Evolutionary conservation across 2,113 vertebrate genomes (phyloP), one percentile per base, ranked within the genome.

Genomic region (Zapus hudsonius): DNA sequence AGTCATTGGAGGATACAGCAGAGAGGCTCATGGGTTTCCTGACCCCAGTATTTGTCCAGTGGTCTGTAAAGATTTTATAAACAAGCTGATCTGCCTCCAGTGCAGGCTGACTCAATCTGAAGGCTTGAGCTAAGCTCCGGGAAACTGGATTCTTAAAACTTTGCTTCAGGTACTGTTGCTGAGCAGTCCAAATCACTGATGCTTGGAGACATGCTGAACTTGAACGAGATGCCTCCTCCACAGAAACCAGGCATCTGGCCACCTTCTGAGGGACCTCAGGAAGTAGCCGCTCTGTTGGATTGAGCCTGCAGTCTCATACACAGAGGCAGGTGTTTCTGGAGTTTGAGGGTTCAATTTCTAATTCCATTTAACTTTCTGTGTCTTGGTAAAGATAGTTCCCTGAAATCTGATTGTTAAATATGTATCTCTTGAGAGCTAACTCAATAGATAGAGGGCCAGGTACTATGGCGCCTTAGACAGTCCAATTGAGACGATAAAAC

Each of bases 121-220:
- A 87, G 57, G 36, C 80, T 80, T 88, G 42, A 12, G 11, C 0
- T 85, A 36, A 75, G 13, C 75, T 90, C 67, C 23, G 73, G 44
- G 91, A 91, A 84, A 40, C 19, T 7, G 0, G 4, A 31, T 85
- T 84, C 42, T 81, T 79, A 85, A 93, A 96, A 40, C 31, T 88
- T n/a, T 79, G 55, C 79, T 70, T 31, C 27, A 80, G 91, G 82
- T 74, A 78, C 74, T 78, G 55, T 74, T 90, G 66, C 59, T 57
- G 75, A 72, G 52, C 63, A 85, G 29, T 59, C 57, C 89, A 75
- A 88, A 86, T 64, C 69, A 79, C 64, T 78, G 69, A 79, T 76
- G 81, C 86, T 81, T 59, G 59, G 23, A 95, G 44, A 78, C 55
- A 90, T 44, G 61, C 40, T 42, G 59, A 82, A 40, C 66, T 86